phyloP scores from a whole-genome alignment of 1,140 invertebrate genomes.

The Drosophila novamexicana region DNA sequence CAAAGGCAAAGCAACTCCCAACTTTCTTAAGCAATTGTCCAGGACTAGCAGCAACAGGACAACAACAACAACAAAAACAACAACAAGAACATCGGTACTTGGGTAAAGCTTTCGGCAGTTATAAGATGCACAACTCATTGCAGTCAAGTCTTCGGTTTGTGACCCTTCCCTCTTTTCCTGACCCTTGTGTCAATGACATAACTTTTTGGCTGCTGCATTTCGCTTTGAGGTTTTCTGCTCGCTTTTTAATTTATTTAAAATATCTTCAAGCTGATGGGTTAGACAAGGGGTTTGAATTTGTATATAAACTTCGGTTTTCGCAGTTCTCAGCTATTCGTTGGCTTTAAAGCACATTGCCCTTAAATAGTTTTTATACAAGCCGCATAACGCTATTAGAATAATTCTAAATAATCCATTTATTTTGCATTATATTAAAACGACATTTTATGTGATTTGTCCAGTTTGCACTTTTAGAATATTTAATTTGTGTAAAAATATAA shows the following conservation, averaged over 20 bases:
- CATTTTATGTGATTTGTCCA: too few relatives aligned
- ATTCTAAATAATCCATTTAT: too few relatives aligned
- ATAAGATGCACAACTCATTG: conserved; percentile 74
- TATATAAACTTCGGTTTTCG: background rate
- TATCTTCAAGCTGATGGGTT: conserved; percentile 37
- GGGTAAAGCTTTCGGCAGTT: conserved; percentile 63
- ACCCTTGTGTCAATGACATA: conserved; percentile 48
- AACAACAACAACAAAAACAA: conserved; percentile 10
- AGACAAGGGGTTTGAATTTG: conserved; percentile 6
- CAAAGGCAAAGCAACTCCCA: conserved; percentile 70
- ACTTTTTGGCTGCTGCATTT: conserved; percentile 67
- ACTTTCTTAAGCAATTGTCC: conserved; percentile 78
- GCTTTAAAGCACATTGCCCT: background rate
- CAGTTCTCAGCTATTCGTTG: background rate
- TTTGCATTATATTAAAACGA: too few relatives aligned
- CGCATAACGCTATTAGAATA: too few relatives aligned
- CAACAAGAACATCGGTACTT: conserved; percentile 18
- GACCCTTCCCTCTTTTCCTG: background rate
- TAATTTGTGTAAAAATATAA: background rate
- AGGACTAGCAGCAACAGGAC: conserved; percentile 26
- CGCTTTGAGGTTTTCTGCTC: conserved; percentile 52
- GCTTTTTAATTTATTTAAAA: conserved; percentile 73
- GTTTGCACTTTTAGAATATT: background rate
- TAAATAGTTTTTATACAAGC: background rate
- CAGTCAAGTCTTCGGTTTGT: conserved; percentile 31